These are phyloP conservation scores for Octodon degus DNA, from an alignment of 2,113 vertebrate genomes.

Conservation along the genomic window DNA sequence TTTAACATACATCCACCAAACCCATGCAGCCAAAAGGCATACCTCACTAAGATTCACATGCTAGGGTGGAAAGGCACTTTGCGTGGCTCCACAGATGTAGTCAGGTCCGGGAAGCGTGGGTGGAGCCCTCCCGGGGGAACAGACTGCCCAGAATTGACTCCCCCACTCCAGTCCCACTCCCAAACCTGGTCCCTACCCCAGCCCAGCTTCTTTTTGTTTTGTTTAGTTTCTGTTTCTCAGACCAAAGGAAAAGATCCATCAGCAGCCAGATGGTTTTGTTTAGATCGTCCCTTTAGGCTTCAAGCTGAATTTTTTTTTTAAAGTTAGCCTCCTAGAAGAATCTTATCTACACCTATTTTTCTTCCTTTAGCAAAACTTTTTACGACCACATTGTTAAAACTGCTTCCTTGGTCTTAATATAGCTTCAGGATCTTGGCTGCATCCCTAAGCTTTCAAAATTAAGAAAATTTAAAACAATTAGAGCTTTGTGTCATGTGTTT, in stretches of 20 bases:
- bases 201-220: not conserved
- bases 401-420: constrained; percentile 67
- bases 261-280: constrained; percentile 34
- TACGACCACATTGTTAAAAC: constrained; percentile 52
- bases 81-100: not conserved
- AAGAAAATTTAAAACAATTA: constrained; percentile 63
- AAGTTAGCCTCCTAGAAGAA: not conserved
- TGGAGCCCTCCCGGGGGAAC: not conserved
- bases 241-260: not conserved
- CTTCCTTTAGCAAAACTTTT: constrained; percentile 69
- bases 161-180: too few species aligned
- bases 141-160: not conserved
- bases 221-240: constrained; percentile 1
- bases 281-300: not conserved
- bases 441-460: constrained; percentile 58
- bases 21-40: not conserved
- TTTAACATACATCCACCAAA: not conserved
- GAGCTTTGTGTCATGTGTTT: not conserved
- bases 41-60: not conserved
- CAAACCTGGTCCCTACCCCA: too few species aligned
- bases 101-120: not conserved
- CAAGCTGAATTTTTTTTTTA: not conserved
- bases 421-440: constrained; percentile 61
- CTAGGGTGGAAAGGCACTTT: not conserved
- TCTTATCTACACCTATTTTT: constrained; percentile 52